Percentiles rank a stretch among this genome's conserved stretches.
These are phyloP conservation scores for Mactromeris polynyma DNA, from an alignment of 2,888 invertebrate genomes.

Conservation along the genomic window DNA sequence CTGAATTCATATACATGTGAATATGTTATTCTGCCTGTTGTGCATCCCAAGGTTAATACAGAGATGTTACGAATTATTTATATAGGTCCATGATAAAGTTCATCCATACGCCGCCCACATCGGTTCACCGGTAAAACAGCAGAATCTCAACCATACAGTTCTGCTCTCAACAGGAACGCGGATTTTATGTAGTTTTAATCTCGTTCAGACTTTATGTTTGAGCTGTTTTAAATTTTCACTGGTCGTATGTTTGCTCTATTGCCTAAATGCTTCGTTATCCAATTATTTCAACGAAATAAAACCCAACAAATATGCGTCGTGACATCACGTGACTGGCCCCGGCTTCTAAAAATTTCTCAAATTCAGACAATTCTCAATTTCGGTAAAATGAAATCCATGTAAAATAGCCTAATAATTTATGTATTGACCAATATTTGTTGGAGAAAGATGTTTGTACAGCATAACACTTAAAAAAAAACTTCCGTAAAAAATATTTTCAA, in stretches of 20 bases:
- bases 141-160: neutral
- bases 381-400: too few relatives aligned
- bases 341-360: too few relatives aligned
- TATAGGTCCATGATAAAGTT: neutral
- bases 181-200: conserved; percentile 5
- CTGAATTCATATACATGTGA: too few relatives aligned
- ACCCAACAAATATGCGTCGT: neutral
- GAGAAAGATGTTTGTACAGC: too few relatives aligned
- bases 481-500: too few relatives aligned
- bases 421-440: too few relatives aligned
- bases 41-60: neutral
- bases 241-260: neutral
- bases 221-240: neutral
- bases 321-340: neutral
- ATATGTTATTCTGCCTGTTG: neutral
- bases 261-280: neutral
- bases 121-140: neutral
- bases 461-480: too few relatives aligned
- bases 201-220: neutral
- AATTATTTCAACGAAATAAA: neutral
- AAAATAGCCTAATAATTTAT: too few relatives aligned
- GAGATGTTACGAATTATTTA: neutral
- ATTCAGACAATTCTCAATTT: too few relatives aligned
- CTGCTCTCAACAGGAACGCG: neutral
- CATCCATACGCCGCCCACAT: neutral